Base-by-base conservation (phyloP, 2,888 invertebrate genomes). In the Galeopsomyia nigrocyanea region DNA sequence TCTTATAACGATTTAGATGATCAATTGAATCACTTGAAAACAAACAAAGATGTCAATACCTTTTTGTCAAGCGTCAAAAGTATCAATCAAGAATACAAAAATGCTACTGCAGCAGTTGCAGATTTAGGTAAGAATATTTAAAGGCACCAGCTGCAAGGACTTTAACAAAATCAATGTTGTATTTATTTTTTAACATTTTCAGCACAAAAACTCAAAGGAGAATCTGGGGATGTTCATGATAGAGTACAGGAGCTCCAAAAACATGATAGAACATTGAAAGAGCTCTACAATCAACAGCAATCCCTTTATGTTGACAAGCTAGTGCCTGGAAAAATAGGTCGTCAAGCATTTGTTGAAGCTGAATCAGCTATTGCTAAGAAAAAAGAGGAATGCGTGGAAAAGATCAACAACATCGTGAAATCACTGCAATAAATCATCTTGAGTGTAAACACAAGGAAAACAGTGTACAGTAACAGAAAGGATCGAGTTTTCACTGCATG, bases 1-100 rank as follows among this genome's bases (percentile, higher is more conserved):
- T 87, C 90, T 19, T 92, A 92, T 80, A 89, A 89, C 78, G 87
- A 87, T 66, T 88, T 90, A 74, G 91, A 91, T 77, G 90, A 91
- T 73, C 90, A 90, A 63, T 84, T 92, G 53, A 87, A 87, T 75
- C 89, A 90, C 78, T 88, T 89, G 74, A 92, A 92, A 82, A 81
- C 88, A 1, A 89, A 87, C 77, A 92, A 91, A 80, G 91, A 92
- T 79, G 81, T 87, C 0, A 84, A 85, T 71, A 80, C 87, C 1
- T 89, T 87, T 71, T 81, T 87, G 71, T 78, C 87, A 9, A 86
- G 88, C 53, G 87, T 89, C 49, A 92, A 91, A 85, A 88, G 87
- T 76, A 87, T 91, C 67, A 90, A 90, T 76, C 87, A 87, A 47
- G 90, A 91, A 68, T 89, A 91, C 80, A 91, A 90, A 81, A 88